Conservation (phyloP, 2,113 vertebrate species). For the Poecilia latipinna region DNA sequence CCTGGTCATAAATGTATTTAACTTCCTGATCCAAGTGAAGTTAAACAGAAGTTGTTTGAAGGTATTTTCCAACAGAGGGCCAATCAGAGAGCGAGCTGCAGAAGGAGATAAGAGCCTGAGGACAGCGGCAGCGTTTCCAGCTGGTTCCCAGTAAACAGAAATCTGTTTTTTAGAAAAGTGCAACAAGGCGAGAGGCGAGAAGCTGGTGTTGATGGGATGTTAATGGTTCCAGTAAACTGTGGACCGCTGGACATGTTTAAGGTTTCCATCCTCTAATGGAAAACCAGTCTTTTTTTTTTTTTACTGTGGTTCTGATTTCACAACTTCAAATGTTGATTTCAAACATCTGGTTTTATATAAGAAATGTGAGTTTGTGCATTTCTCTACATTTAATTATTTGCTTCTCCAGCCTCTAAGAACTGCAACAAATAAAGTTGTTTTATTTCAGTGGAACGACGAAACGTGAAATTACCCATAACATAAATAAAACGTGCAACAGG, state of each 20-base stretch:
- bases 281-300: background rate
- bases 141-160: constrained; percentile 33
- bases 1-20: too few species aligned
- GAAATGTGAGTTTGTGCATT: background rate
- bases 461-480: background rate
- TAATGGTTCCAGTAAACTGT: background rate
- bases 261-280: background rate
- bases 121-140: constrained; percentile 31
- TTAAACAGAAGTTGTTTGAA: background rate
- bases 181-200: background rate
- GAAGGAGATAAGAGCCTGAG: constrained; percentile 25
- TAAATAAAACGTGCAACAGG: background rate
- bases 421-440: background rate
- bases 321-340: background rate
- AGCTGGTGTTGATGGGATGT: background rate
- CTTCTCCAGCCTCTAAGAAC: background rate
- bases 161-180: background rate
- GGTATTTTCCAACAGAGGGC: constrained; percentile 20
- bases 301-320: background rate
- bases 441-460: background rate
- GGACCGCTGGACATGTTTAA: background rate
- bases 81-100: constrained; percentile 2
- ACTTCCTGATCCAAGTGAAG: background rate
- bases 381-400: background rate
- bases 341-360: background rate